Percentiles rank a stretch among this genome's conserved stretches.
Evolutionary conservation across 1,140 invertebrate species (phyloP).

Genomic region (Zaprionus kolodkinae): DNA sequence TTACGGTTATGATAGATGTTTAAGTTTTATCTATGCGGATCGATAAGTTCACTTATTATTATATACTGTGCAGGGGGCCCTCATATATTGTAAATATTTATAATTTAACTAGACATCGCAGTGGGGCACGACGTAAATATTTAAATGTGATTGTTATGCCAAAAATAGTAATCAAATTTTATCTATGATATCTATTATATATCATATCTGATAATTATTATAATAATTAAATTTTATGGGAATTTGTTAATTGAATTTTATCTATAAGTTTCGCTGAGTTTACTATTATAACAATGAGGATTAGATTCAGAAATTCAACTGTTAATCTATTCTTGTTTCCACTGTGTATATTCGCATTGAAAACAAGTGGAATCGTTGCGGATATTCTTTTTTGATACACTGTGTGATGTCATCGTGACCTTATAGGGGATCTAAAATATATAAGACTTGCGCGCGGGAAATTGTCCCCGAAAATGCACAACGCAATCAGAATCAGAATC

Average conservation of each 20-base stretch:
- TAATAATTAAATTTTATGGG: too few species aligned
- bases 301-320: background rate
- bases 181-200: too few species aligned
- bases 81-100: background rate
- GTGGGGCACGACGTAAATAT: too few species aligned
- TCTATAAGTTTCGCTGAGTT: too few species aligned
- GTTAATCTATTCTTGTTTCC: background rate
- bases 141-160: too few species aligned
- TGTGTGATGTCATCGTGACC: conserved; percentile 5
- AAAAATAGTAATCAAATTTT: too few species aligned
- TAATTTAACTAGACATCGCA: background rate
- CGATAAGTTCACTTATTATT: background rate
- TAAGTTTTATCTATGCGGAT: background rate
- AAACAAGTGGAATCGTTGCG: background rate
- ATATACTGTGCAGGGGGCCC: background rate
- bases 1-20: background rate
- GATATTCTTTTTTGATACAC: background rate
- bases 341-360: background rate
- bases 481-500: conserved; percentile 11
- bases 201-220: too few species aligned
- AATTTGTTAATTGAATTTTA: too few species aligned
- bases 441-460: background rate
- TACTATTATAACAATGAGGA: background rate
- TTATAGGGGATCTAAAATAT: conserved; percentile 1
- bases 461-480: conserved; percentile 40